Conservation (phyloP, 2,888 invertebrate species). For the Limnephilus marmoratus region DNA sequence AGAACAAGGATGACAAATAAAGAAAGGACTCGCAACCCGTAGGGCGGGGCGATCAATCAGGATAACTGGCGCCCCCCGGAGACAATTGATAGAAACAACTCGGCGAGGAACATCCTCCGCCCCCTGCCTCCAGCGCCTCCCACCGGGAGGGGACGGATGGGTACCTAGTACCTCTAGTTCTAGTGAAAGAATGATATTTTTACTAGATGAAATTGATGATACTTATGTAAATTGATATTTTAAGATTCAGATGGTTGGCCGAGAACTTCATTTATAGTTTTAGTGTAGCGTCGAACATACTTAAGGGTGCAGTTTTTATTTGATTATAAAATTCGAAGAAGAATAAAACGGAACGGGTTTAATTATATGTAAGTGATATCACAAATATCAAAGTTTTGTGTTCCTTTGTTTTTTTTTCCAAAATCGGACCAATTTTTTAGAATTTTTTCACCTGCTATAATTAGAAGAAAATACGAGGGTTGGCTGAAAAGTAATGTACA, state of each 20-base stretch:
- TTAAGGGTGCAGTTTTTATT: not conserved
- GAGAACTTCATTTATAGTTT: not conserved
- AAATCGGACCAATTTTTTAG: no score
- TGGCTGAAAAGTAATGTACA: no score
- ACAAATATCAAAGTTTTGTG: no score
- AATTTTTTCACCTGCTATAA: no score
- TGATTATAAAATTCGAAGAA: not conserved
- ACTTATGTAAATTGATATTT: no score
- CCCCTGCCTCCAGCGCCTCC: not conserved
- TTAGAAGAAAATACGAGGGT: no score
- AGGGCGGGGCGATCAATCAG: conserved; percentile 58
- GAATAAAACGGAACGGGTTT: not conserved
- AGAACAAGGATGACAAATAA: conserved; percentile 53
- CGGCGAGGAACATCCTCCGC: not conserved
- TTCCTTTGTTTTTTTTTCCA: no score
- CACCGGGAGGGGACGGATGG: not conserved
- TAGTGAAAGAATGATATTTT: conserved; percentile 11
- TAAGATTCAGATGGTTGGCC: no score
- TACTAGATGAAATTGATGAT: no score
- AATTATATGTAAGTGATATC: no score
- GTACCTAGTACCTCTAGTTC: not conserved
- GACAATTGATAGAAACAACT: conserved; percentile 37
- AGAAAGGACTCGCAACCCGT: conserved; percentile 46
- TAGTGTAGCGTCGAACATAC: not conserved
- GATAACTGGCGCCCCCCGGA: conserved; percentile 52